A percentile compares a stretch with the other conserved stretches of the same genome.
Conservation (phyloP, 2,113 vertebrate genomes). For the Ceuthmochares aereus region DNA sequence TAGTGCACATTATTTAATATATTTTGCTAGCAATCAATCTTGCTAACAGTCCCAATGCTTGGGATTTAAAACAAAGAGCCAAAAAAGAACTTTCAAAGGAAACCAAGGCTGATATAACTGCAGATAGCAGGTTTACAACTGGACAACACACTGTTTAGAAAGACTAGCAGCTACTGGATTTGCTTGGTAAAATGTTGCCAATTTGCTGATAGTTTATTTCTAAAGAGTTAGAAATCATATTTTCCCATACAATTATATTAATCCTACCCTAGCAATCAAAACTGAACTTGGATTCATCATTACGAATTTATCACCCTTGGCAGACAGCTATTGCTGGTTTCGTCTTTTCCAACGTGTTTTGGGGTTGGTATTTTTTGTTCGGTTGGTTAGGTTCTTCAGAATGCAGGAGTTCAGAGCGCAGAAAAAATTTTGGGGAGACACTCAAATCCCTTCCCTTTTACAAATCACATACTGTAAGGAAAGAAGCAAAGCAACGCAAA, state of each 20-base stretch:
- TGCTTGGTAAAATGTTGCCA: not conserved
- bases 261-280: not conserved
- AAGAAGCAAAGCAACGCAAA: not conserved
- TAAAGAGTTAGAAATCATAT: not conserved
- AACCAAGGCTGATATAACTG: not conserved
- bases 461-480: not conserved
- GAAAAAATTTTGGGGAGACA: not conserved
- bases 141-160: not conserved
- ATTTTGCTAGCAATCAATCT: not conserved
- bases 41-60: not conserved
- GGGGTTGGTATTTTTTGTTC: not conserved
- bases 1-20: not conserved
- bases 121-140: not conserved
- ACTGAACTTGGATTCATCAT: not conserved
- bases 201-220: not conserved
- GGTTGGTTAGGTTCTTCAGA: not conserved
- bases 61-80: not conserved
- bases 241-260: not conserved
- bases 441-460: not conserved
- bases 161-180: not conserved
- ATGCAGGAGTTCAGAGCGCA: not conserved
- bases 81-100: not conserved
- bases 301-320: not conserved
- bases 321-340: not conserved
- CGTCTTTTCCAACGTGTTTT: not conserved